Base-by-base conservation (phyloP, 2,113 vertebrate species). In the Chlorocebus sabaeus region DNA sequence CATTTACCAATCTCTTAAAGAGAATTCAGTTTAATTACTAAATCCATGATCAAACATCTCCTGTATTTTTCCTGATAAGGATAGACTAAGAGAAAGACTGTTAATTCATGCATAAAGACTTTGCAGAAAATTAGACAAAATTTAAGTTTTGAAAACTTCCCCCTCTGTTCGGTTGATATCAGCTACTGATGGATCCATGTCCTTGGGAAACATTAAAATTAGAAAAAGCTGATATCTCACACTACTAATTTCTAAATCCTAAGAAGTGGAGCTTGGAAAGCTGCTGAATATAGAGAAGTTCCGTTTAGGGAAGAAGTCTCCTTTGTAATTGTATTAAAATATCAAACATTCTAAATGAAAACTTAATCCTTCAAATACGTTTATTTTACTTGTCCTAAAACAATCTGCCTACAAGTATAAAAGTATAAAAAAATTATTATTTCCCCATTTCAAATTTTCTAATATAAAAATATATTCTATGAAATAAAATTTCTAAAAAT, bases 401-500 rank as follows among this genome's bases (percentile, higher is more conserved):
- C 57, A 88, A 86, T 55, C n/a, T 95, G 43, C 35, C 18, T 59
- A 45, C 17, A 95, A 64, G 45, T 70, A 76, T 64, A 52, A 81
- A 90, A 73, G 50, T 93, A 3, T 52, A 67, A 86, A 67, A 67
- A 83, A n/a, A 45, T 72, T 80, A 45, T 79, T 80, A 85, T 96
- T 94, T 97, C 95, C 81, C 52, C 40, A 96, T 23, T 96, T 64
- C 55, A 87, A 52, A 86, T 76, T 72, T 52, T 80, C 38, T 82
- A 93, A 97, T 92, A 73, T 96, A 38, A 91, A 88, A 89, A 82
- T 91, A 35, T 86, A 96, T 81, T 93, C 48, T 80, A 80, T 90
- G 72, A 95, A 86, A 75, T 61, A 90, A 90, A 92, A 32, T 96
- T 88, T 87, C 95, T 67, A 6, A 64, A 89, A 96, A 90, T 87